Base-by-base conservation (phyloP, 2,797 vertebrate genomes). In the Sardinella longiceps region DNA sequence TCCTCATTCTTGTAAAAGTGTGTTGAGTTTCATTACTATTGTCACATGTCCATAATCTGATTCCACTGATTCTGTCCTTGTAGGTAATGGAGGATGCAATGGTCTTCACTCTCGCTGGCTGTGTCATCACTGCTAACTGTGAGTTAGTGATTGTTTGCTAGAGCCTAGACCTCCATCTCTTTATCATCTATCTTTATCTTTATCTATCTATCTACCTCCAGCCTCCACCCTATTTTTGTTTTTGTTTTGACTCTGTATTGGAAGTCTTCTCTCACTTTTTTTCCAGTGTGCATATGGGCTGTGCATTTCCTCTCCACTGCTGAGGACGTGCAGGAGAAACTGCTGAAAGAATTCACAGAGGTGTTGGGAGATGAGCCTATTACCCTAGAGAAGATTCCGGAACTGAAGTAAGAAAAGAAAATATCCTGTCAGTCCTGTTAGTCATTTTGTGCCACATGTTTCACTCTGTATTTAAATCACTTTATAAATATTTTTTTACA, bases 11-110 rank as follows among this genome's bases (percentile, higher is more conserved):
- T 23, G 30, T 45, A 25, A 43, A 63, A 25, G 37, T 48, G 10
- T 70, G 46, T n/a, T 74, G 50, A 77, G 15, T 80, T 2, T 25
- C 30, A 53, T 46, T 80, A 9, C 30, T 30, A n/a, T 63, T 6
- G 28, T 60, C 80, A 30, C 5, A 30, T 80, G 18, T 10, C 56
- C 56, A 6, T 60, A 10, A 23, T n/a, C n/a, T n/a, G n/a, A n/a
- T n/a, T n/a, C 37, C 30, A 15, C 0, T 81, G 39, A 11, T 14
- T 80, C 43, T 70, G 7, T 84, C 66, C 45, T 87, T 88, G 84
- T 85, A 99, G 98, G 93, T 99, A 88, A 94, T 98, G 92, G 98
- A 99, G 93, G 98, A 99, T 90, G 96, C 96, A 48, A 98, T 99
- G 98, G 97, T 99, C 90, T 99, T 99, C 93, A 97, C 96, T 83